Evolutionary conservation across 37 sponge, comb jelly and placozoan species (phyloP), one percentile per base, ranked within the genome.

Genomic region (Crambe crambe): DNA sequence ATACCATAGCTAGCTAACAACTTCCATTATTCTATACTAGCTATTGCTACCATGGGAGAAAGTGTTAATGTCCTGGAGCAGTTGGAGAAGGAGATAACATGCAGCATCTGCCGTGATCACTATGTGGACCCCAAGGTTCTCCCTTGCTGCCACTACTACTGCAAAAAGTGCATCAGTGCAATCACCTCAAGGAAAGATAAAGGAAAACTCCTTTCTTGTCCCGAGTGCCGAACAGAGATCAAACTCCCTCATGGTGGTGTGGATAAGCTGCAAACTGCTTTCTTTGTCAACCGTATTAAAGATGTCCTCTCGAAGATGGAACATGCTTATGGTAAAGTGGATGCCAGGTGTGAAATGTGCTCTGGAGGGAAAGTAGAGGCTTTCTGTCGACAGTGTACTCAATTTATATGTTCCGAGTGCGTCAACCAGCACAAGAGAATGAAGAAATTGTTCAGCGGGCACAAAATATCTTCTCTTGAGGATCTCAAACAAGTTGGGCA

Each of bases 71-170:
- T 37, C 20, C 27, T 79, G 79, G 47, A 79, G n/a, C 56, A 79
- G 18, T 57, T 79, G 56, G 69, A 79, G 69, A 25, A 51, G 26
- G 79, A 79, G 56, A 54, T 79, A 34, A 79, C 79, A 6, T 79
- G 83, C 56, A 42, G 75, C 41, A 73, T 82, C 27, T 82, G 83
- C 34, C 83, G 74, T 0, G 75, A 74, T 31, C 38, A 65, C 54
- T 82, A 56, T 56, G 36, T 42, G 26, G 59, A 82, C 37, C 73
- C 83, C 73, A 73, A 74, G 56, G 31, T 82, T n/a, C 75, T 82
- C 36, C 83, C 83, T 25, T 82, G 83, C 83, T 38, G 37, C 37
- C 83, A 82, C 83, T 82, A 82, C 75, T 82, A 82, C 75, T 82
- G 83, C 56, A 66, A 61, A 56, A 22, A 32, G 38, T 82, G 83